phyloP scores from a whole-genome alignment of 2,797 vertebrate genomes.

The Ciconia nigra region DNA sequence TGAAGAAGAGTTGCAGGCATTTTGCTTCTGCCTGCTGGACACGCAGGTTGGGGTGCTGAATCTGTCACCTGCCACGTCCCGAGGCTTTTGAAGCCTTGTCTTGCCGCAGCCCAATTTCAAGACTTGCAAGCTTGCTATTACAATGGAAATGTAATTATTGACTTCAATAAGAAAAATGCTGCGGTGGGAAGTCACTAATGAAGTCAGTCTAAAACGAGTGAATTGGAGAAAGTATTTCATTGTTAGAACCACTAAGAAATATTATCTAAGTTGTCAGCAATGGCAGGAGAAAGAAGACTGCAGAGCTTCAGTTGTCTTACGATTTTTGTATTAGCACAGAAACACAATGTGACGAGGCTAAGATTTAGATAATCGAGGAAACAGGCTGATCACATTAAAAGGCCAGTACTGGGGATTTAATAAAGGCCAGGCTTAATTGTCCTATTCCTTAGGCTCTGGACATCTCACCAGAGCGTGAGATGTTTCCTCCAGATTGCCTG shows the following conservation, averaged over 20 bases:
- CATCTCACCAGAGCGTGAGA: not conserved
- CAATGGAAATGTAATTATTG: not conserved
- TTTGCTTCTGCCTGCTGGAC: not conserved
- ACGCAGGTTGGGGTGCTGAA: rapidly evolving
- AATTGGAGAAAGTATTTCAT: not conserved
- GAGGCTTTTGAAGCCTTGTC: not conserved
- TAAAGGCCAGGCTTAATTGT: not conserved
- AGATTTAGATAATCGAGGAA: not conserved
- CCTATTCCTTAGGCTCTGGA: not conserved
- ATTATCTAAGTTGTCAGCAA: not conserved
- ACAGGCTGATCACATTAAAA: not conserved
- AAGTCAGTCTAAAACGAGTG: not conserved
- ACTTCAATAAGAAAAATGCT: not conserved
- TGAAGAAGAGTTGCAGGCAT: not conserved
- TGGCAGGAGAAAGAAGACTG: not conserved
- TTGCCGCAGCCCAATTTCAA: not conserved
- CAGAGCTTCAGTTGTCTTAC: not conserved
- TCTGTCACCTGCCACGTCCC: not conserved
- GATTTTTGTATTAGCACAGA: not conserved
- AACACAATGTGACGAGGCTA: not conserved
- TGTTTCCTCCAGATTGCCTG: not conserved
- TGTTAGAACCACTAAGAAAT: not conserved
- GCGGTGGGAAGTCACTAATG: not conserved
- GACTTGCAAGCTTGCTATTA: not conserved
- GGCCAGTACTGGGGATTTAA: not conserved